Evolutionary conservation across 2,113 vertebrate species (phyloP).

Genomic region (Athene noctua): DNA sequence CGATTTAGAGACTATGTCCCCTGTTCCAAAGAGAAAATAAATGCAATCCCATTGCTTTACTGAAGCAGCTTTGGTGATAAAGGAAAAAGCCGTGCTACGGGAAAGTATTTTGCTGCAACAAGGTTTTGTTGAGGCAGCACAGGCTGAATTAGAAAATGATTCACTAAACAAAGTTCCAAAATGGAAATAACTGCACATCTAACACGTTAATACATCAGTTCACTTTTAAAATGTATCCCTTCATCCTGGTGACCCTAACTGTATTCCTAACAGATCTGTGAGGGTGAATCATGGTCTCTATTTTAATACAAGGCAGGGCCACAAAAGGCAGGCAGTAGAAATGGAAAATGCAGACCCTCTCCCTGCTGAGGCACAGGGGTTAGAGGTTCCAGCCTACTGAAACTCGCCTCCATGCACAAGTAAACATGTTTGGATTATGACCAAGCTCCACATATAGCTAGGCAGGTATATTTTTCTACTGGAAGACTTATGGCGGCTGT

Average conservation of each 20-base stretch:
- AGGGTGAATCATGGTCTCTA: background rate
- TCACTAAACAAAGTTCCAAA: background rate
- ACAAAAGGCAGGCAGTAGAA: background rate
- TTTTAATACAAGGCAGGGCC: background rate
- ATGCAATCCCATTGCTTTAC: conserved; percentile 27
- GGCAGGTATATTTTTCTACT: background rate
- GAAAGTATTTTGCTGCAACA: background rate
- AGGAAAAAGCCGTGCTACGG: background rate
- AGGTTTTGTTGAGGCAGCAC: background rate
- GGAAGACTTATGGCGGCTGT: background rate
- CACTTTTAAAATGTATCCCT: background rate
- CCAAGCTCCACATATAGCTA: background rate
- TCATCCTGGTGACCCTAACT: background rate
- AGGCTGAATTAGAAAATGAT: background rate
- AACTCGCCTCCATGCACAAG: background rate
- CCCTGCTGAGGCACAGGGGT: background rate
- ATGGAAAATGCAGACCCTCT: background rate
- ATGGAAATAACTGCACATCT: background rate
- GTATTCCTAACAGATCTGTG: background rate
- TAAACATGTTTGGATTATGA: background rate
- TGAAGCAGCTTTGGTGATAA: conserved; percentile 22
- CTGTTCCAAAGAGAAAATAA: conserved; percentile 64
- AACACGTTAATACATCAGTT: background rate
- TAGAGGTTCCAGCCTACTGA: background rate
- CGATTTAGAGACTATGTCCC: conserved; percentile 53